Evolutionary conservation across 2,888 invertebrate species (phyloP).

Genomic region (Drosophila longiperda): DNA sequence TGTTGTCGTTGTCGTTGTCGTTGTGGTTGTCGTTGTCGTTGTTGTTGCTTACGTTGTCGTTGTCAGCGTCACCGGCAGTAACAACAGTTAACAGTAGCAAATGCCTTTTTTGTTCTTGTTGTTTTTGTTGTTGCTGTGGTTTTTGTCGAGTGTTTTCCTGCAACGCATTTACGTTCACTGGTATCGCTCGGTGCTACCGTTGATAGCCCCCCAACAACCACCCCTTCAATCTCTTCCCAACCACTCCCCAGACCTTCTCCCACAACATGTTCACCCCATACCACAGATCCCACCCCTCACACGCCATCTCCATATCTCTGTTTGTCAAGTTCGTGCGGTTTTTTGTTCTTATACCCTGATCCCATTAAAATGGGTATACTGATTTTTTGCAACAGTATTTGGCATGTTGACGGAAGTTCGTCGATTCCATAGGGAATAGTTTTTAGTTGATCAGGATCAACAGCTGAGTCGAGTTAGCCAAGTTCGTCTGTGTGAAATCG

Average conservation of each 20-base stretch:
- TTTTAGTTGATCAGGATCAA: neutral
- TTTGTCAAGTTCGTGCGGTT: constrained; percentile 11
- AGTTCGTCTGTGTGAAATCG: neutral
- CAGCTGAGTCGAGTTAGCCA: neutral
- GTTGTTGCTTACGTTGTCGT: constrained; percentile 19
- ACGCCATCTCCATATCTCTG: neutral
- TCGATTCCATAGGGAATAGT: neutral
- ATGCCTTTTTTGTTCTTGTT: constrained; percentile 31
- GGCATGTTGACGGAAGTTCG: neutral
- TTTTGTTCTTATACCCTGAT: constrained; percentile 2
- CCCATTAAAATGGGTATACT: neutral
- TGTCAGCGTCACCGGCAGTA: constrained; percentile 51
- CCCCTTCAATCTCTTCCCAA: neutral
- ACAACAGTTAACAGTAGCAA: constrained; percentile 61
- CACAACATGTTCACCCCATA: neutral
- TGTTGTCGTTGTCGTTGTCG: too few species aligned
- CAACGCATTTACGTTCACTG: constrained; percentile 71
- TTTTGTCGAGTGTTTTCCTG: constrained; percentile 72
- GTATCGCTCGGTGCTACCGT: constrained; percentile 18
- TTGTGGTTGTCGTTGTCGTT: neutral
- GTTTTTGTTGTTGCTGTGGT: constrained; percentile 30
- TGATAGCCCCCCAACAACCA: constrained; percentile 3
- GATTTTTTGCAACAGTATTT: neutral
- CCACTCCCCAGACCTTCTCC: neutral
- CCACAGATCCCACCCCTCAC: constrained; percentile 7